These are phyloP conservation scores for Drosophila serrata DNA, from an alignment of 1,140 invertebrate species.

Conservation along the genomic window DNA sequence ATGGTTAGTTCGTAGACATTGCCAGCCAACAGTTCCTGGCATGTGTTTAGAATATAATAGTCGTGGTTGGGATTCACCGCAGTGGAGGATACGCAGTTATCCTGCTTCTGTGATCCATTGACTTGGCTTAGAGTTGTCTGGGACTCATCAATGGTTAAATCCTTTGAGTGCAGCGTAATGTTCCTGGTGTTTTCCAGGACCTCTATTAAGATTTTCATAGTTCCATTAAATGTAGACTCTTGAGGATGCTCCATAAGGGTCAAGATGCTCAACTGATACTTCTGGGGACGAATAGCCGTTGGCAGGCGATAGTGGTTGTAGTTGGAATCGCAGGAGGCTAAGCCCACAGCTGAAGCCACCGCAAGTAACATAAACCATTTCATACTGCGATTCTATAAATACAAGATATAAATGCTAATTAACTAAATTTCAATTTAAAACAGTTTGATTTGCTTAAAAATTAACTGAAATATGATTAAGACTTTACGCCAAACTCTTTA, in stretches of 20 bases:
- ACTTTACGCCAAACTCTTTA: no score
- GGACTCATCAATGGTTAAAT: conserved; percentile 86
- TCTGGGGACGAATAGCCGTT: conserved; percentile 87
- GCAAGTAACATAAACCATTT: conserved; percentile 46
- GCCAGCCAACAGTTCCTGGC: conserved; percentile 85
- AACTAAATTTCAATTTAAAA: conserved; percentile 85
- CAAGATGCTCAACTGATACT: conserved; percentile 89
- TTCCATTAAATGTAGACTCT: conserved; percentile 88
- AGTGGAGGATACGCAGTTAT: conserved; percentile 63
- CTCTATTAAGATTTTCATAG: conserved; percentile 87
- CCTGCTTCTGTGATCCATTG: conserved; percentile 36
- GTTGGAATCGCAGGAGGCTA: conserved; percentile 13
- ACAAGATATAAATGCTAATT: conserved; percentile 67
- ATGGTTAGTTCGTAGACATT: conserved; percentile 88
- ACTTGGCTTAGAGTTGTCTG: conserved; percentile 86
- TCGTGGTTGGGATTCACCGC: conserved; percentile 87
- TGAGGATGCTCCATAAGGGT: conserved; percentile 87
- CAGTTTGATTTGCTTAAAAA: neutral
- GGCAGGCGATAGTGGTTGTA: conserved; percentile 88
- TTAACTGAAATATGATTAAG: no score
- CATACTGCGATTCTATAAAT: conserved; percentile 49
- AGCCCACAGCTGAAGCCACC: conserved; percentile 26
- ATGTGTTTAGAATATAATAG: conserved; percentile 88
- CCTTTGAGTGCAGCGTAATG: conserved; percentile 87
- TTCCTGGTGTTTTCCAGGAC: conserved; percentile 78